These are phyloP conservation scores for Diaprepes abbreviatus DNA, from an alignment of 2,888 invertebrate genomes.

Conservation along the genomic window DNA sequence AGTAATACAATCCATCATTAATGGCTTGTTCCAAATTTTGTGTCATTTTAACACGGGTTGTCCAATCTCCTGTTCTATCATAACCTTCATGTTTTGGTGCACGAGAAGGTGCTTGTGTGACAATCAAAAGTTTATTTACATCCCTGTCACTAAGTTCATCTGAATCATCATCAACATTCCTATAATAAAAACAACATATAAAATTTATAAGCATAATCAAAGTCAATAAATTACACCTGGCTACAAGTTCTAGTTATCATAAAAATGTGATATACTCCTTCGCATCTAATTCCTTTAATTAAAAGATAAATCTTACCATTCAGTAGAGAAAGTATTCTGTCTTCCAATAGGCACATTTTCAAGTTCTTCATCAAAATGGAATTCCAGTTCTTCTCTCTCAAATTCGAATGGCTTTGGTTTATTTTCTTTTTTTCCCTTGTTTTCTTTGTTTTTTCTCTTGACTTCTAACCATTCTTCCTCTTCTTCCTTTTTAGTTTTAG, in stretches of 20 bases:
- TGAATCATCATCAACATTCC: constrained; percentile 82
- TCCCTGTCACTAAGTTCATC: constrained; percentile 95
- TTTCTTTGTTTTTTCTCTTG: constrained; percentile 64
- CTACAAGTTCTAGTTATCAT: too few species aligned
- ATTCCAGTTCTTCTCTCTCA: constrained; percentile 88
- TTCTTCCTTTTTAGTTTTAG: constrained; percentile 37
- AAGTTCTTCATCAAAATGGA: constrained; percentile 97
- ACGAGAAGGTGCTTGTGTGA: constrained; percentile 75
- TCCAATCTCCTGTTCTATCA: constrained; percentile 92
- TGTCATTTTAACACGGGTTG: constrained; percentile 92
- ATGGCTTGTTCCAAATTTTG: constrained; percentile 96
- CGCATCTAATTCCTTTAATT: too few species aligned
- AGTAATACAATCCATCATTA: constrained; percentile 95
- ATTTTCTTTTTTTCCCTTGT: constrained; percentile 57
- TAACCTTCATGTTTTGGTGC: constrained; percentile 88
- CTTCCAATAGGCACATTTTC: constrained; percentile 83
- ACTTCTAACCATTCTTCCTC: constrained; percentile 72
- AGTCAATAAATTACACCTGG: too few species aligned
- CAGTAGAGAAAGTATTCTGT: constrained; percentile 85
- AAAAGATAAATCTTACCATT: too few species aligned
- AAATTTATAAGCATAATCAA: too few species aligned
- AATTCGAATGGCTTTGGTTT: constrained; percentile 56
- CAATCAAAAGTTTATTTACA: constrained; percentile 93
- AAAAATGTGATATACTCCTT: too few species aligned
- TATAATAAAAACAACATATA: constrained; percentile 64